Evolutionary conservation across 30 jellyfish, hydroid and myxozoan species (phyloP), one percentile per base, ranked within the genome.

Genomic region (Cassiopea andromeda): DNA sequence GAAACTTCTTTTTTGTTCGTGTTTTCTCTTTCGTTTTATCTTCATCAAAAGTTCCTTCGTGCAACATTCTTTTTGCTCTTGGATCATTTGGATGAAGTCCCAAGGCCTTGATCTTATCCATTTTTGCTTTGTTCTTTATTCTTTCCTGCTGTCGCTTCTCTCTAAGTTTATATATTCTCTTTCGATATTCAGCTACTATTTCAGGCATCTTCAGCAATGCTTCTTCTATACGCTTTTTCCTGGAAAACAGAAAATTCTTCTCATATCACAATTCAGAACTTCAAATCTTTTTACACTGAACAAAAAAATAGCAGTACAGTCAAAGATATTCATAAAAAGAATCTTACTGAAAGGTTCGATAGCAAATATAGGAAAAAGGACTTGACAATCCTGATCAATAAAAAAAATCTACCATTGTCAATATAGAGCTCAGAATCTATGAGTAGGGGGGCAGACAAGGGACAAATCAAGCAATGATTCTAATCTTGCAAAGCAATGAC

Each of bases 1-100:
- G 88, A 48, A 86, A 86, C 50, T 86, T 86, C 60, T 86, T 86
- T 73, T 75, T 73, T 2, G 81, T 58, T 50, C 72, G 77, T 60
- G 83, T 44, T 46, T 76, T 86, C 7, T 64, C 93, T 54, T 74
- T 78, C 16, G n/a, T 50, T 76, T 75, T 75, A 7, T 17, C 47
- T 12, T 86, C 93, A 18, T 48, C 48, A n/a, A 64, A 68, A 7
- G 93, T 85, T 1, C 92, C 94, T 38, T 81, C 94, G 45, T 87
- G 93, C 10, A 93, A 57, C 44, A 88, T 79, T 43, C 79, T 74
- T 78, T 93, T 89, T 15, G 98, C 98, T 19, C 97, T 85, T 8
- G 98, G 98, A 78, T 94, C 98, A 61, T 86, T 94, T 50, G 98
- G 98, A 75, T 94, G 97, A 1, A 88, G 85, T 67, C 98, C 98